A percentile compares a stretch with the other conserved stretches of the same genome.
phyloP scores from a whole-genome alignment of 2,113 vertebrate species.

The Neotoma lepida region DNA sequence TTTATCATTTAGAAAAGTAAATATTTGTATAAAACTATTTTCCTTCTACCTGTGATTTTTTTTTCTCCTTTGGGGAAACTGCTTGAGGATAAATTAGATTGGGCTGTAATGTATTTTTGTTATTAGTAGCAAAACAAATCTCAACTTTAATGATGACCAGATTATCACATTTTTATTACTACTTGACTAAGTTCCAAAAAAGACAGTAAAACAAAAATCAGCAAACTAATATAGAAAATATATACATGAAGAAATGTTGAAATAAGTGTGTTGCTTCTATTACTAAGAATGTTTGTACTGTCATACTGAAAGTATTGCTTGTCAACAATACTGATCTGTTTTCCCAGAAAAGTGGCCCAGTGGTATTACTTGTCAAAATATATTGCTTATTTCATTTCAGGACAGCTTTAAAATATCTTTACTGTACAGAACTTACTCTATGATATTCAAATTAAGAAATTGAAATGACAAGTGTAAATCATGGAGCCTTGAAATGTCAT shows the following conservation, averaged over 20 bases:
- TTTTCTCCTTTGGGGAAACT: background rate
- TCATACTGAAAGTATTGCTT: constrained; percentile 41
- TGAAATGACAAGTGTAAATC: constrained; percentile 66
- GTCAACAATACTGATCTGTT: constrained; percentile 39
- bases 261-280: background rate
- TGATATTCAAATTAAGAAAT: constrained; percentile 52
- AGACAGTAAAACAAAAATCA: background rate
- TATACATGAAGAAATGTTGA: constrained; percentile 53
- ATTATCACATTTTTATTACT: background rate
- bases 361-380: constrained; percentile 74
- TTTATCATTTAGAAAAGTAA: background rate
- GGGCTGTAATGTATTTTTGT: background rate
- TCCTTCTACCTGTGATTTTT: background rate
- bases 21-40: background rate
- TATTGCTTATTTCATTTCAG: constrained; percentile 63
- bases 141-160: background rate
- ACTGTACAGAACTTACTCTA: constrained; percentile 37
- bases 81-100: background rate
- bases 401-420: constrained; percentile 64
- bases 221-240: background rate
- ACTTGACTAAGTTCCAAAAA: background rate
- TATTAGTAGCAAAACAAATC: background rate
- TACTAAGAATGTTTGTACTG: background rate
- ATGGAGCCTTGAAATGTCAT: background rate
- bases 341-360: constrained; percentile 30